phyloP scores from a whole-genome alignment of 2,797 vertebrate genomes.

The Xenentodon cancila region DNA sequence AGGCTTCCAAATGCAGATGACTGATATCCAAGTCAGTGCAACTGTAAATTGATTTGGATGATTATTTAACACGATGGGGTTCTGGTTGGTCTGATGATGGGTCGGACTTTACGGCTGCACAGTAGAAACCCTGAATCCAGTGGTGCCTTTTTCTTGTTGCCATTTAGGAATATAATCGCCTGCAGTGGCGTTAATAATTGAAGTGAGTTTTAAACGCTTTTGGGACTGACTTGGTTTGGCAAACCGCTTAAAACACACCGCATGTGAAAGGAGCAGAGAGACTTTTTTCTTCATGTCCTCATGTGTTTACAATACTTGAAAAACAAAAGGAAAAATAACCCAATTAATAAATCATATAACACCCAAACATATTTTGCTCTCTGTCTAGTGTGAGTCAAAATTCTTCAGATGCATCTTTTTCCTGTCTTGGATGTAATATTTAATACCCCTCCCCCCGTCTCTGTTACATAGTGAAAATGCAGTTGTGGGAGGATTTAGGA shows the following conservation, averaged over 20 bases:
- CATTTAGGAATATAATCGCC: background rate
- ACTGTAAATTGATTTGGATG: too few species aligned
- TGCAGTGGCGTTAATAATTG: background rate
- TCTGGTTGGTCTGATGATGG: too few species aligned
- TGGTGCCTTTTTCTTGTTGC: too few species aligned
- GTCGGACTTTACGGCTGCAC: too few species aligned
- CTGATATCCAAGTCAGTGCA: too few species aligned
- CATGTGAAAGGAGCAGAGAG: too few species aligned
- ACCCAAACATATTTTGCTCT: background rate
- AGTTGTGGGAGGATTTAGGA: conserved; percentile 34
- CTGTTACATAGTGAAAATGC: conserved; percentile 25
- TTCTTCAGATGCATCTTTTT: conserved; percentile 24
- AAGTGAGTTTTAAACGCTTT: background rate
- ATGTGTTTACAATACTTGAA: background rate
- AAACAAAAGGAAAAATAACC: background rate
- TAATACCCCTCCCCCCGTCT: conserved; percentile 3
- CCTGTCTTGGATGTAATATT: conserved; percentile 11
- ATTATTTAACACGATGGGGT: too few species aligned
- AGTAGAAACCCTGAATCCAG: too few species aligned
- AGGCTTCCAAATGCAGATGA: too few species aligned
- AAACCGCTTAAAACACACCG: background rate
- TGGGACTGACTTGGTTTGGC: background rate
- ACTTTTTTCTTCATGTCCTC: conserved; percentile 1
- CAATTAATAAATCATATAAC: background rate
- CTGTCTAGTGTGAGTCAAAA: conserved; percentile 3